phyloP scores from a whole-genome alignment of 1,140 invertebrate species.

The Euborellia annulipes region DNA sequence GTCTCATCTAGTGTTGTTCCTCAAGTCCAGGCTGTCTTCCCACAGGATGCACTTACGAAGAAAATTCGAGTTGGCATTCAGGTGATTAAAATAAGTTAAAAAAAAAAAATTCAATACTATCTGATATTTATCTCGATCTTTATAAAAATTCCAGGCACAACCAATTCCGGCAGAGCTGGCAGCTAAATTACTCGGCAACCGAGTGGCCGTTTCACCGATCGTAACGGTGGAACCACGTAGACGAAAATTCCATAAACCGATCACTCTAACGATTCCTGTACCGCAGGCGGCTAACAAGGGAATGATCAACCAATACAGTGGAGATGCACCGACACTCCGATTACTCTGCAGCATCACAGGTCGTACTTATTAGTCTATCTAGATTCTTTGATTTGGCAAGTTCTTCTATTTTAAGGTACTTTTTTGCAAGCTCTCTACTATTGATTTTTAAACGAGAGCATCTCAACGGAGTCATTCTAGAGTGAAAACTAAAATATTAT shows the following conservation, averaged over 20 bases:
- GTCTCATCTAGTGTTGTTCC: conserved; percentile 88
- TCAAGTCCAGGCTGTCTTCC: conserved; percentile 91
- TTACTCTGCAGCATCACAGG: conserved; percentile 89
- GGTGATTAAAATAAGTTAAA: conserved; percentile 41
- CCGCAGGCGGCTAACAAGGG: conserved; percentile 72
- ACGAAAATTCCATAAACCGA: conserved; percentile 91
- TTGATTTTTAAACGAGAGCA: no score
- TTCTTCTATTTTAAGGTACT: no score
- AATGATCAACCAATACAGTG: conserved; percentile 78
- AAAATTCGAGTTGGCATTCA: conserved; percentile 90
- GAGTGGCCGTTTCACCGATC: conserved; percentile 84
- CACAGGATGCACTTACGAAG: conserved; percentile 82
- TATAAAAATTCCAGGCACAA: conserved; percentile 52
- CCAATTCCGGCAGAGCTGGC: conserved; percentile 71
- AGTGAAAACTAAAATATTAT: no score
- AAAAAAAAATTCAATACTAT: no score
- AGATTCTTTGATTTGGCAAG: no score
- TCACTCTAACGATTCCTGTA: conserved; percentile 87
- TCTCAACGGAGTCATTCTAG: no score
- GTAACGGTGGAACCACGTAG: conserved; percentile 91
- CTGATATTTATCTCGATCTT: background rate
- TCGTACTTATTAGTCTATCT: conserved; percentile 21
- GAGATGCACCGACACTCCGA: conserved; percentile 64
- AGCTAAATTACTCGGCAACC: conserved; percentile 72
- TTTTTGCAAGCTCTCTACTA: no score